Conservation (phyloP, 2,888 invertebrate genomes). For the Nudaria mundana region DNA sequence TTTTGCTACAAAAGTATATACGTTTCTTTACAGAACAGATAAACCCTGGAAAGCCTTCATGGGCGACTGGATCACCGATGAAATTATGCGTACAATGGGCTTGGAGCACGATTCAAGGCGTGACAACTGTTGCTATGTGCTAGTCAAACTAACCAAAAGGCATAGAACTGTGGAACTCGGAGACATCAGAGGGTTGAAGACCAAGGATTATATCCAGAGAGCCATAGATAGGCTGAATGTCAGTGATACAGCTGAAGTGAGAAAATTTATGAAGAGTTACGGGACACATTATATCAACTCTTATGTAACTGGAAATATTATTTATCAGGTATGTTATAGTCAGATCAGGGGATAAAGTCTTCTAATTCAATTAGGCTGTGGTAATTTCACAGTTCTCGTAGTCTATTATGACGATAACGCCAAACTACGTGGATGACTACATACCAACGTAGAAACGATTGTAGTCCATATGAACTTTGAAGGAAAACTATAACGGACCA, state of each 20-base stretch:
- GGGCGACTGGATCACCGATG: slow-evolving; percentile 90
- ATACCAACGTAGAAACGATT: no score
- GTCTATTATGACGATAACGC: no score
- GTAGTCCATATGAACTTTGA: no score
- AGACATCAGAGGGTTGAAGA: slow-evolving; percentile 77
- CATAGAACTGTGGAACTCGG: slow-evolving; percentile 85
- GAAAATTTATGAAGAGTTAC: slow-evolving; percentile 89
- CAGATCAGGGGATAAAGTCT: no score
- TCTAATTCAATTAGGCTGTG: no score
- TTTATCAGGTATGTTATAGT: slow-evolving; percentile 86
- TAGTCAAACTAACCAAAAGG: slow-evolving; percentile 84
- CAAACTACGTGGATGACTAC: no score
- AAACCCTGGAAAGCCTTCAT: slow-evolving; percentile 94
- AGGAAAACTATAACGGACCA: no score
- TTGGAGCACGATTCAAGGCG: slow-evolving; percentile 83
- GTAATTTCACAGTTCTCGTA: no score
- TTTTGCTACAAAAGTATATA: no score
- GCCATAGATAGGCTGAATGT: slow-evolving; percentile 83
- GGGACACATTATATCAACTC: slow-evolving; percentile 94
- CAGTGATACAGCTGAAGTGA: slow-evolving; percentile 86
- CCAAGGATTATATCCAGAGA: slow-evolving; percentile 84
- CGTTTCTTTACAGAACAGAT: slow-evolving; percentile 74
- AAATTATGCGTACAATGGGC: slow-evolving; percentile 90
- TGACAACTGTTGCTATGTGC: slow-evolving; percentile 88
- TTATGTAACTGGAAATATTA: slow-evolving; percentile 91